Base-by-base conservation (phyloP, 2,113 vertebrate species). In the Tetraodon nigroviridis region DNA sequence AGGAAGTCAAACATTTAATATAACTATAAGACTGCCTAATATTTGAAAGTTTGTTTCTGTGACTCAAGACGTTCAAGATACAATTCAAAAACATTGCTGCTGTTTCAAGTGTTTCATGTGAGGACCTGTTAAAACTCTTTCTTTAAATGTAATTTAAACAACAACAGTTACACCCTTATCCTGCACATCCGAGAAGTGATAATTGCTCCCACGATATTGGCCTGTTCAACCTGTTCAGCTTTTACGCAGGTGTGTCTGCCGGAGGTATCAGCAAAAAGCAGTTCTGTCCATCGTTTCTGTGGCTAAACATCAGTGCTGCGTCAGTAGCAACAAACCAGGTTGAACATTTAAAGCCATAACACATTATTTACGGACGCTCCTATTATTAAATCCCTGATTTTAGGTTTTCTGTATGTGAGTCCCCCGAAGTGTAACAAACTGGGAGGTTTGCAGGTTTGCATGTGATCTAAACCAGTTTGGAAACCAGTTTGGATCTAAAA, bases 171-270 rank as follows among this genome's bases (percentile, higher is more conserved):
- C n/a, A 22, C 3, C 53, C 1, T 53, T 41, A n/a, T 62, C 40
- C 64, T 65, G 55, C 20, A 51, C 52, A 27, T 29, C 12, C 5
- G 1, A 2, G 69, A 54, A 37, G 8, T 22, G 40, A 41, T 42
- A 12, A 67, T 59, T 62, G 53, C 17, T 55, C 55, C 53, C 44
- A 4, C 45, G 56, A 59, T 16, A 4, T n/a, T 57, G 63, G 41
- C 53, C 3, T 58, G 52, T 46, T 61, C 61, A 87, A 87, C 87
- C 83, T 84, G 87, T 89, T 88, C 27, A 29, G 57, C 24, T 79
- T 71, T 75, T 7, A 49, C 41, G 58, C 67, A 79, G 75, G 76
- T 80, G 78, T 58, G 79, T 55, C 73, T 55, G 29, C 51, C 40
- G 45, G 51, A 59, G 56, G 40, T 7, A 46, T 55, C 14, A 46